A percentile compares a stretch with the other conserved stretches of the same genome.
These are phyloP conservation scores for Pteronotus mesoamericanus DNA, from an alignment of 2,797 vertebrate genomes.

Conservation along the genomic window DNA sequence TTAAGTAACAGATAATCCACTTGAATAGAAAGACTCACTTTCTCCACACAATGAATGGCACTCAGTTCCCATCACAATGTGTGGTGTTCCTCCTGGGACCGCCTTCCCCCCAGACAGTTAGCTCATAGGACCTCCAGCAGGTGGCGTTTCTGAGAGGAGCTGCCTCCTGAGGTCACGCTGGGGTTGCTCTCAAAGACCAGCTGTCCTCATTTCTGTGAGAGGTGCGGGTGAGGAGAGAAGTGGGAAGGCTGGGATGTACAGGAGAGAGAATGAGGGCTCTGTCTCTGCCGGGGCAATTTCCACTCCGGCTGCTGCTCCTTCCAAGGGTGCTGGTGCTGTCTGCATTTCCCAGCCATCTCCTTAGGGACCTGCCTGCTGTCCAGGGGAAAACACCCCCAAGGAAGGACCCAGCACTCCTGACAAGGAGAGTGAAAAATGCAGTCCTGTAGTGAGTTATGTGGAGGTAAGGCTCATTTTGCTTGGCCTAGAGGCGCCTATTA, in stretches of 20 bases:
- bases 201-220: neutral
- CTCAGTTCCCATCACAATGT: neutral
- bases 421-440: neutral
- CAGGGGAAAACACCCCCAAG: neutral
- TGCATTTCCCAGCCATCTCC: neutral
- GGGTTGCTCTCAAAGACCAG: neutral
- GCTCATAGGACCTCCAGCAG: neutral
- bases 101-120: neutral
- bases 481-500: neutral
- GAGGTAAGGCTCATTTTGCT: neutral
- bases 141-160: neutral
- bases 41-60: neutral
- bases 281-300: neutral
- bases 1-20: neutral
- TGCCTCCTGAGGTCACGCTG: neutral
- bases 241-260: too few species aligned
- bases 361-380: neutral
- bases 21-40: neutral
- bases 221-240: too few species aligned
- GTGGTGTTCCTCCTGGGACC: neutral
- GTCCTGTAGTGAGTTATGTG: neutral
- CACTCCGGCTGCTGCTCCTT: neutral
- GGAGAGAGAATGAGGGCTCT: neutral
- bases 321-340: accelerated
- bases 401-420: neutral